A percentile compares a stretch with the other conserved stretches of the same genome.
Conservation (phyloP, 1,140 invertebrate genomes). For the Ceratina japonica region DNA sequence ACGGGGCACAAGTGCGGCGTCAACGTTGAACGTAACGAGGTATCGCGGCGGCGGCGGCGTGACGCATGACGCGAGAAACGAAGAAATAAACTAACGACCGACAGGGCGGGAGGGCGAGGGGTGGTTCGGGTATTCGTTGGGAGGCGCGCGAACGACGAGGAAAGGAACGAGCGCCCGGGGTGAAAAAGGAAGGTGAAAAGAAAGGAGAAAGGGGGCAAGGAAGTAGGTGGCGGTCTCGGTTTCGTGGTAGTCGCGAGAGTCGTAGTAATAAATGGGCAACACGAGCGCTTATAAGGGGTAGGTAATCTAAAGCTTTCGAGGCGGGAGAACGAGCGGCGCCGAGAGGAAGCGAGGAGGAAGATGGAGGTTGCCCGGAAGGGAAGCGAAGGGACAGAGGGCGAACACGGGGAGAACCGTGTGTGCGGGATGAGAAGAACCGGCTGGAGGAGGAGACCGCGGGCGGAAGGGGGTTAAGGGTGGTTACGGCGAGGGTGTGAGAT, state of each 20-base stretch:
- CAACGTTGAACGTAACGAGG: slow-evolving; percentile 64
- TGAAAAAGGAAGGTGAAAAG: slow-evolving; percentile 1
- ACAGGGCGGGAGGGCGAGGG: background rate
- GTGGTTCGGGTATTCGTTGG: slow-evolving; percentile 17
- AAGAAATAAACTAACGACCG: slow-evolving; percentile 39
- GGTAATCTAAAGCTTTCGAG: slow-evolving; percentile 78
- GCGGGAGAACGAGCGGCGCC: slow-evolving; percentile 59
- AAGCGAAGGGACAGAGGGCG: slow-evolving; percentile 27
- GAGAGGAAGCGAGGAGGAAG: slow-evolving; percentile 58
- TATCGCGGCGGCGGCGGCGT: slow-evolving; percentile 20
- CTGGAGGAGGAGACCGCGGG: slow-evolving; percentile 52
- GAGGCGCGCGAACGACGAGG: slow-evolving; percentile 8
- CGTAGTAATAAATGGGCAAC: slow-evolving; percentile 79
- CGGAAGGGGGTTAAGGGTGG: slow-evolving; percentile 60
- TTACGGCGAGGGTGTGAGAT: slow-evolving; percentile 68
- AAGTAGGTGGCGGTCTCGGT: slow-evolving; percentile 67
- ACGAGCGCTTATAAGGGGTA: slow-evolving; percentile 79
- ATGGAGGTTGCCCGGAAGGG: background rate
- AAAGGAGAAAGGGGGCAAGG: slow-evolving; percentile 44
- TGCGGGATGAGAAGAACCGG: slow-evolving; percentile 58
- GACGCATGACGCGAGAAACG: slow-evolving; percentile 46
- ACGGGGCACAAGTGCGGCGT: slow-evolving; percentile 12
- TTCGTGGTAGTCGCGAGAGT: slow-evolving; percentile 73
- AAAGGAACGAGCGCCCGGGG: background rate
- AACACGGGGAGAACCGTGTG: slow-evolving; percentile 14